Conservation (phyloP, 2,888 invertebrate species). For the Neoascia interrupta region DNA sequence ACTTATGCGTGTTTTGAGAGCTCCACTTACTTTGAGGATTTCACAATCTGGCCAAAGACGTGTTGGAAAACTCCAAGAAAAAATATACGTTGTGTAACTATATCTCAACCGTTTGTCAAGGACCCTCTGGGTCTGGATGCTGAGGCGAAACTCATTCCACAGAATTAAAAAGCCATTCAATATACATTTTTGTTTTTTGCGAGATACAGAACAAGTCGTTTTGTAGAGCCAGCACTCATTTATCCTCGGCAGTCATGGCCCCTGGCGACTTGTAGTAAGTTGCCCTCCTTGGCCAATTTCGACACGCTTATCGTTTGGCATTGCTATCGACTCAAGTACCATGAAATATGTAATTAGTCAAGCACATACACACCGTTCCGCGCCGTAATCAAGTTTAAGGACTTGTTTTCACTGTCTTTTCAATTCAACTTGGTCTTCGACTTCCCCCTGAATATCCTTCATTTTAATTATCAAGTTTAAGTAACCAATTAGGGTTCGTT, state of each 20-base stretch:
- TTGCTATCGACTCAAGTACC: not conserved
- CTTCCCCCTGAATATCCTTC: constrained; percentile 52
- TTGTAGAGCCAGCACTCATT: constrained; percentile 2
- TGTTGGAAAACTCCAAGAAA: too few relatives aligned
- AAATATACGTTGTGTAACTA: too few relatives aligned
- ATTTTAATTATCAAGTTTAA: constrained; percentile 65
- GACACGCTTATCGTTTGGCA: constrained; percentile 19
- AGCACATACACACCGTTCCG: not conserved
- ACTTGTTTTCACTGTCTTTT: constrained; percentile 16
- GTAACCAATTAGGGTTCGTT: constrained; percentile 47
- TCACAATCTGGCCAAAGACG: too few relatives aligned
- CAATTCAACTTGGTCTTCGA: constrained; percentile 44
- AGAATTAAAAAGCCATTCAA: too few relatives aligned
- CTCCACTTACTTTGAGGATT: too few relatives aligned
- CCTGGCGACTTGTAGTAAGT: constrained; percentile 11
- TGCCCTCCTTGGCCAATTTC: constrained; percentile 1
- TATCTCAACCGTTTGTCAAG: too few relatives aligned
- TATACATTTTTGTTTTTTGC: too few relatives aligned
- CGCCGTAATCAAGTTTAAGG: constrained; percentile 6
- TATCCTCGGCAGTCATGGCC: constrained; percentile 4
- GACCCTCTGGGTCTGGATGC: too few relatives aligned
- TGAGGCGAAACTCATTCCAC: too few relatives aligned
- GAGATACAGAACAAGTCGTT: too few relatives aligned
- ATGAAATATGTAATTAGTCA: constrained; percentile 25
- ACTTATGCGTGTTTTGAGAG: too few relatives aligned